Percentiles rank a stretch among this genome's conserved stretches.
Evolutionary conservation across 2,797 vertebrate genomes (phyloP).

Genomic region (Odontamblyopus lacepedii): DNA sequence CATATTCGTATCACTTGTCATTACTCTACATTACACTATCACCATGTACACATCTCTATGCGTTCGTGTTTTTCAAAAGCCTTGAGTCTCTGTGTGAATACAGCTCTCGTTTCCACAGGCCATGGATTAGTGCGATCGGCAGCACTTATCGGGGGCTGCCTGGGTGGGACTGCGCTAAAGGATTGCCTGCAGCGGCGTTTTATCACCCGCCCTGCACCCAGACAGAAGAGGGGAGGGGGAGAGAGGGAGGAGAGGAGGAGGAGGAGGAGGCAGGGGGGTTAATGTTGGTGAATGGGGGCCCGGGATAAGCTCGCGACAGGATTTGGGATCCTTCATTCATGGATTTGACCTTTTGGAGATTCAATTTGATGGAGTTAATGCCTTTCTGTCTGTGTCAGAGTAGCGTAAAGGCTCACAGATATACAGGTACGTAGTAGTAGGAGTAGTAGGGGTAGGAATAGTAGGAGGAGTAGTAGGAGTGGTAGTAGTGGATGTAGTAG

Average conservation of each 20-base stretch:
- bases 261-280: constrained; percentile 13
- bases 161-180: constrained; percentile 26
- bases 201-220: constrained; percentile 24
- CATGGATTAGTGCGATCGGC: constrained; percentile 50
- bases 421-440: neutral
- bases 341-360: constrained; percentile 20
- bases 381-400: constrained; percentile 4
- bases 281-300: constrained; percentile 30
- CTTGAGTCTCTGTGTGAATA: constrained; percentile 17
- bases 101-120: constrained; percentile 43
- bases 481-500: too few species aligned
- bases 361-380: neutral
- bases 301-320: constrained; percentile 23
- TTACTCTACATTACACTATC: neutral
- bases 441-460: too few species aligned
- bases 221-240: neutral
- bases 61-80: constrained; percentile 14
- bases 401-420: neutral
- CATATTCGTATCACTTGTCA: neutral
- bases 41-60: constrained; percentile 10
- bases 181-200: constrained; percentile 30
- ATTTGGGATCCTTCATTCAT: constrained; percentile 36
- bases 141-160: constrained; percentile 38
- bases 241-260: neutral
- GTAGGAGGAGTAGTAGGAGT: too few species aligned